Evolutionary conservation across 1,140 invertebrate genomes (phyloP).

Genomic region (Drosophila repletoides): DNA sequence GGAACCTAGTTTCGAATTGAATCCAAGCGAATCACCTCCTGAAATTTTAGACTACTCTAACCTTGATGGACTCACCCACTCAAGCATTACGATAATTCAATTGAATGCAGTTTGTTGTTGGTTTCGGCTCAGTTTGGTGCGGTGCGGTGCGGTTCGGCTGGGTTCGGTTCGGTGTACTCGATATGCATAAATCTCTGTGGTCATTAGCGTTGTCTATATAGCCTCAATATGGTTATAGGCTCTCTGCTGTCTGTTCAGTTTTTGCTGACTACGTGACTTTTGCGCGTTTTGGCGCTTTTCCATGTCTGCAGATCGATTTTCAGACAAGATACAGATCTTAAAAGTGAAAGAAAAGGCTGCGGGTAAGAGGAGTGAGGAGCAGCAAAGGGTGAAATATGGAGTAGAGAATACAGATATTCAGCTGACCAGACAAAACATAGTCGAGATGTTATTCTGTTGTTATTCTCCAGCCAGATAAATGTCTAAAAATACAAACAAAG

Average conservation of each 20-base stretch:
- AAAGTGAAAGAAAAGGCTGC: not conserved
- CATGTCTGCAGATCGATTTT: conserved; percentile 65
- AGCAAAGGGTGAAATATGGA: not conserved
- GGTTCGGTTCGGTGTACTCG: not conserved
- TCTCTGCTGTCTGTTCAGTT: conserved; percentile 46
- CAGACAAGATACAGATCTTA: conserved; percentile 39
- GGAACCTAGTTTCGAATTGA: too few relatives aligned
- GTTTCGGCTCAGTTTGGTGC: too few relatives aligned
- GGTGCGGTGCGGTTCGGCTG: too few relatives aligned
- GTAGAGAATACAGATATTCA: not conserved
- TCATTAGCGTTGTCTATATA: conserved; percentile 45
- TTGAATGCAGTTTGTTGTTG: too few relatives aligned
- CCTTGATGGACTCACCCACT: too few relatives aligned
- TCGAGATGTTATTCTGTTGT: conserved; percentile 50
- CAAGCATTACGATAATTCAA: too few relatives aligned
- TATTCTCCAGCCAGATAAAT: conserved; percentile 60
- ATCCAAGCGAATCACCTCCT: too few relatives aligned
- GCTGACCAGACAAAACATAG: conserved; percentile 61
- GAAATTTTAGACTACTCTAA: too few relatives aligned
- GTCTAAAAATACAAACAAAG: conserved; percentile 67
- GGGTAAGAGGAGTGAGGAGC: not conserved
- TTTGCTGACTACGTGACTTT: conserved; percentile 75
- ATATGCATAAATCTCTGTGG: conserved; percentile 29
- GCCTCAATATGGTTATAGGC: conserved; percentile 6
- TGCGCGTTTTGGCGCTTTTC: conserved; percentile 49